Conservation (phyloP, 2,888 invertebrate genomes). For the Coremacera marginata region DNA sequence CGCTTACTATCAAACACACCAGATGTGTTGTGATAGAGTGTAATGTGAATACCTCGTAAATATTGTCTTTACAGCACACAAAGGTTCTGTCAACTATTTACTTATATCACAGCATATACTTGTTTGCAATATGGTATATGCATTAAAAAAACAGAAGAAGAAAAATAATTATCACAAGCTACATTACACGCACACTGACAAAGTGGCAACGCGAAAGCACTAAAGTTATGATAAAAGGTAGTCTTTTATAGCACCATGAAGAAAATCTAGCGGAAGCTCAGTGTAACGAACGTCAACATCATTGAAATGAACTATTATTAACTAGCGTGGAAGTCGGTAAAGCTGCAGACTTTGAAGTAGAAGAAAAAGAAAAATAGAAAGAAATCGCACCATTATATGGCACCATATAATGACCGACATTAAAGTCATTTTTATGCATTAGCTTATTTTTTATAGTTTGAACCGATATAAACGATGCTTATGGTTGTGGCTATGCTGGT, state of each 20-base stretch:
- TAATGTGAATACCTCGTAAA: slow-evolving; percentile 5
- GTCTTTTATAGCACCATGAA: neutral
- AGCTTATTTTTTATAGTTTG: neutral
- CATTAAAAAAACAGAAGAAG: neutral
- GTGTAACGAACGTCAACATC: slow-evolving; percentile 7
- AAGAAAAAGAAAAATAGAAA: neutral
- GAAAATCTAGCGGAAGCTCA: neutral
- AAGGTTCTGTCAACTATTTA: slow-evolving; percentile 21
- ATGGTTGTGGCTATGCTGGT: no score
- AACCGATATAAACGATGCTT: neutral
- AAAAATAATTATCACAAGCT: slow-evolving; percentile 30
- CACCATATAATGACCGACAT: slow-evolving; percentile 15
- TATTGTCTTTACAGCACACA: neutral
- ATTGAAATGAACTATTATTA: slow-evolving; percentile 9
- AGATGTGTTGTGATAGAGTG: neutral
- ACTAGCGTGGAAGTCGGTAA: neutral
- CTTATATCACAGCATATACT: slow-evolving; percentile 8
- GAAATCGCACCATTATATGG: slow-evolving; percentile 2
- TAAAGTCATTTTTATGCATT: slow-evolving; percentile 28
- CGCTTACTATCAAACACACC: neutral
- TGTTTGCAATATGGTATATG: neutral
- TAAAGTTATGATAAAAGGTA: neutral
- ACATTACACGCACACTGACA: neutral
- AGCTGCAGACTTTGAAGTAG: neutral
- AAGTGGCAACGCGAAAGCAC: neutral